Conservation (phyloP, 2,888 invertebrate species). For the Caenorhabditis doughertyi region DNA sequence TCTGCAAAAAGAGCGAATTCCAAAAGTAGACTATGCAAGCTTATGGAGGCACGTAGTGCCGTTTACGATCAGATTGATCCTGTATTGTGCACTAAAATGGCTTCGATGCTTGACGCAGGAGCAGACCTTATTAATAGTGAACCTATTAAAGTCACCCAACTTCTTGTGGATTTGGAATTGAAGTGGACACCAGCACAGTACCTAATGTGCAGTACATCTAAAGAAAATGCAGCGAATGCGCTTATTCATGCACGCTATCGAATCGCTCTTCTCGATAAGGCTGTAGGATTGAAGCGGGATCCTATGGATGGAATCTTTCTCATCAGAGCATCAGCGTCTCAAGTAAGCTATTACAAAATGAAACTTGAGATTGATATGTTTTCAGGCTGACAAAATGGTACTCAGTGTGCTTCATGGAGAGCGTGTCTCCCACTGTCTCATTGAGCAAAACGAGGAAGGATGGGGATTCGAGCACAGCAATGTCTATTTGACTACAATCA, state of each 20-base stretch:
- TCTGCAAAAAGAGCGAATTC: conserved; percentile 4
- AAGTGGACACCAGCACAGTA: conserved; percentile 66
- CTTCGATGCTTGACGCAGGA: conserved; percentile 36
- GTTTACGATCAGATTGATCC: conserved; percentile 49
- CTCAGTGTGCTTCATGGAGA: conserved; percentile 68
- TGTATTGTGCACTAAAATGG: conserved; percentile 4
- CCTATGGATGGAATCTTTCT: conserved; percentile 92
- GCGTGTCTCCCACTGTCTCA: conserved; percentile 83
- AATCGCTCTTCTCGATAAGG: conserved; percentile 83
- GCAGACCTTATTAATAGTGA: conserved; percentile 51
- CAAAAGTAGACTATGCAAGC: conserved; percentile 35
- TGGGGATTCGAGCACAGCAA: conserved; percentile 81
- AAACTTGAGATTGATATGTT: no score
- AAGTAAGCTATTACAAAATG: no score
- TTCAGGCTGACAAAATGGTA: conserved; percentile 66
- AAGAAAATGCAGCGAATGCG: conserved; percentile 65
- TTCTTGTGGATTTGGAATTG: conserved; percentile 60
- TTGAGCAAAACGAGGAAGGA: conserved; percentile 73
- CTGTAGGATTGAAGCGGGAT: conserved; percentile 39
- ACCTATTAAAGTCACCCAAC: conserved; percentile 58
- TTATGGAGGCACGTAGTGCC: conserved; percentile 29
- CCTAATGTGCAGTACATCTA: conserved; percentile 67
- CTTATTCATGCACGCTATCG: conserved; percentile 82
- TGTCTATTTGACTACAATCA: conserved; percentile 76
- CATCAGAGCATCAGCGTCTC: conserved; percentile 89